phyloP scores from a whole-genome alignment of 2,888 invertebrate species.

The Achlya flavicornis region DNA sequence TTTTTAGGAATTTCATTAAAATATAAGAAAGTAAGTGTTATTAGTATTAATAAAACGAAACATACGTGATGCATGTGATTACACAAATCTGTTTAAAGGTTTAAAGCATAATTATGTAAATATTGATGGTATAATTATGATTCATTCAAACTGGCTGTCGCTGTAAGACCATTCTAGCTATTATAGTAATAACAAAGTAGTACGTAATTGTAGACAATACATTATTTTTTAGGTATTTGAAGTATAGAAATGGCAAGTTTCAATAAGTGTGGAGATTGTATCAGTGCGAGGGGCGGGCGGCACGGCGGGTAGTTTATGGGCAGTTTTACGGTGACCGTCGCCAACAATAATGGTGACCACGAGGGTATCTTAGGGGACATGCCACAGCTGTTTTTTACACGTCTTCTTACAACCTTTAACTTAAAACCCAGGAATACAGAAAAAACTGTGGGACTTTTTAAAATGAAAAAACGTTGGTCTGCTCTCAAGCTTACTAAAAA shows the following conservation, averaged over 20 bases:
- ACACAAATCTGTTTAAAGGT: too few relatives aligned
- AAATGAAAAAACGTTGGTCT: neutral
- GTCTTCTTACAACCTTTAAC: slow-evolving; percentile 69
- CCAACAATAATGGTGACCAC: slow-evolving; percentile 74
- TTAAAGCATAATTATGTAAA: neutral
- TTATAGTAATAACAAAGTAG: neutral
- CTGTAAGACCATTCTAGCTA: neutral
- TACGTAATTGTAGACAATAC: neutral
- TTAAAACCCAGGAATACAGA: slow-evolving; percentile 44
- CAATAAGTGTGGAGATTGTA: slow-evolving; percentile 66
- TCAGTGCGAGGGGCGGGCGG: slow-evolving; percentile 37
- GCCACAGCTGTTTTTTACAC: slow-evolving; percentile 87
- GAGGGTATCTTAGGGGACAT: slow-evolving; percentile 64
- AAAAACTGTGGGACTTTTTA: slow-evolving; percentile 14
- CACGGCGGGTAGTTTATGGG: slow-evolving; percentile 66
- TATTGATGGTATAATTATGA: too few relatives aligned
- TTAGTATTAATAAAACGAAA: neutral
- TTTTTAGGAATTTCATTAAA: neutral
- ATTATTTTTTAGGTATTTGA: slow-evolving; percentile 29
- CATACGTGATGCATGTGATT: neutral
- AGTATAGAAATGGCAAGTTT: slow-evolving; percentile 53
- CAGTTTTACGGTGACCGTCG: slow-evolving; percentile 68
- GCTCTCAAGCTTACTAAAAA: neutral
- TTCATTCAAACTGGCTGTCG: too few relatives aligned
- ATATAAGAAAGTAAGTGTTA: neutral